phyloP scores from a whole-genome alignment of 2,888 invertebrate genomes.

The Pseudanteris insignis region DNA sequence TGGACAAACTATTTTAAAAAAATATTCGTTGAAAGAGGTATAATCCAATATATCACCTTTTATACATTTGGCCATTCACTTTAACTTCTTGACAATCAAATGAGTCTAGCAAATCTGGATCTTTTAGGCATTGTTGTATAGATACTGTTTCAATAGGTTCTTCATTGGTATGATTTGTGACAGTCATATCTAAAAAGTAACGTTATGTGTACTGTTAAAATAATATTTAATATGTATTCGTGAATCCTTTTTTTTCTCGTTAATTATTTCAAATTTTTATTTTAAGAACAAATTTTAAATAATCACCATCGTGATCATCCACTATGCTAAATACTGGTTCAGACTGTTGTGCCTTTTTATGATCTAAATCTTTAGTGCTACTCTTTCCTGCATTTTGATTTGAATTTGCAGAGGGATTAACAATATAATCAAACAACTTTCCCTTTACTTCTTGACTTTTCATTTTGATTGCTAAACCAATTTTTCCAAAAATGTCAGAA shows the following conservation, averaged over 20 bases:
- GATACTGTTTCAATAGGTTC: constrained; percentile 83
- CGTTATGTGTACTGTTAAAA: too few species aligned
- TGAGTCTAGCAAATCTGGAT: constrained; percentile 83
- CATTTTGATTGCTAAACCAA: constrained; percentile 86
- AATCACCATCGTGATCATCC: constrained; percentile 78
- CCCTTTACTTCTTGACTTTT: constrained; percentile 93
- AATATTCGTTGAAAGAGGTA: neutral
- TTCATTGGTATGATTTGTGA: constrained; percentile 67
- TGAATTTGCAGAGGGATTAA: constrained; percentile 78
- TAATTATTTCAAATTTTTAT: too few species aligned
- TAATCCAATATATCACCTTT: constrained; percentile 69
- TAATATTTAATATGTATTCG: too few species aligned
- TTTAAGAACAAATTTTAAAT: too few species aligned
- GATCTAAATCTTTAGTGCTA: constrained; percentile 78
- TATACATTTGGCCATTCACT: constrained; percentile 87
- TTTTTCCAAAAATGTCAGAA: constrained; percentile 80
- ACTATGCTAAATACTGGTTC: constrained; percentile 95
- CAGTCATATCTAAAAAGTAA: constrained; percentile 62
- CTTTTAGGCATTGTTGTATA: constrained; percentile 81
- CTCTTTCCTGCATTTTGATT: constrained; percentile 79
- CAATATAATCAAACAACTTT: constrained; percentile 91
- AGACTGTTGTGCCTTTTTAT: constrained; percentile 79
- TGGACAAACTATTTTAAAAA: too few species aligned
- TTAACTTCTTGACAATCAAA: constrained; percentile 94
- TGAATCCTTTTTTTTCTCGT: too few species aligned